Percentiles rank a stretch among this genome's conserved stretches.
Evolutionary conservation across 2,888 invertebrate genomes (phyloP).

Genomic region (Watsonalla binaria): DNA sequence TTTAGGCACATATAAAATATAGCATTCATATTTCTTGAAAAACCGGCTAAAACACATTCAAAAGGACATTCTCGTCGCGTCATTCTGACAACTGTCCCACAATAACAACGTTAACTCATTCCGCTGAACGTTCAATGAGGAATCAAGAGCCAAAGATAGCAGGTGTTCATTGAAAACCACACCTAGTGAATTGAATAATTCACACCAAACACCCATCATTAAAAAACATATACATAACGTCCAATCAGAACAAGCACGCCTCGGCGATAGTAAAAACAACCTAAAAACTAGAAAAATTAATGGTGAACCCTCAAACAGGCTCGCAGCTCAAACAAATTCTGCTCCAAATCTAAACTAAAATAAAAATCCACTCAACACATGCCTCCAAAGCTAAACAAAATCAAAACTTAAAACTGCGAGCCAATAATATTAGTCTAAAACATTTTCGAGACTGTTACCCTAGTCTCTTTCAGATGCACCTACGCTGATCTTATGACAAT

Average conservation of each 20-base stretch:
- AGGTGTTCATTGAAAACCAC: neutral
- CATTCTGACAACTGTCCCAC: too few relatives aligned
- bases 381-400: slow-evolving; percentile 14
- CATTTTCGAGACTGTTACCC: slow-evolving; percentile 10
- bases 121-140: too few relatives aligned
- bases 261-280: slow-evolving; percentile 55
- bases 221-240: slow-evolving; percentile 54
- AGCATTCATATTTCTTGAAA: too few relatives aligned
- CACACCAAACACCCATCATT: slow-evolving; percentile 22
- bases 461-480: neutral
- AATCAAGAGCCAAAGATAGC: too few relatives aligned
- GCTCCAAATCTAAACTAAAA: slow-evolving; percentile 54
- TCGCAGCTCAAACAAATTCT: slow-evolving; percentile 49
- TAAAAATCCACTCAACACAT: slow-evolving; percentile 22
- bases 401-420: slow-evolving; percentile 50
- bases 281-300: slow-evolving; percentile 59
- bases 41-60: too few relatives aligned
- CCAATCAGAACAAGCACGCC: slow-evolving; percentile 44
- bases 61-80: too few relatives aligned
- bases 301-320: slow-evolving; percentile 26
- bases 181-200: slow-evolving; percentile 13
- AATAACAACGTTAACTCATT: too few relatives aligned
- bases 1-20: too few relatives aligned
- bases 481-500: neutral
- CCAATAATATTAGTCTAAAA: slow-evolving; percentile 35